Percentiles rank a stretch among this genome's conserved stretches.
These are phyloP conservation scores for Clusia tigrina DNA, from an alignment of 2,888 invertebrate species.

Conservation along the genomic window DNA sequence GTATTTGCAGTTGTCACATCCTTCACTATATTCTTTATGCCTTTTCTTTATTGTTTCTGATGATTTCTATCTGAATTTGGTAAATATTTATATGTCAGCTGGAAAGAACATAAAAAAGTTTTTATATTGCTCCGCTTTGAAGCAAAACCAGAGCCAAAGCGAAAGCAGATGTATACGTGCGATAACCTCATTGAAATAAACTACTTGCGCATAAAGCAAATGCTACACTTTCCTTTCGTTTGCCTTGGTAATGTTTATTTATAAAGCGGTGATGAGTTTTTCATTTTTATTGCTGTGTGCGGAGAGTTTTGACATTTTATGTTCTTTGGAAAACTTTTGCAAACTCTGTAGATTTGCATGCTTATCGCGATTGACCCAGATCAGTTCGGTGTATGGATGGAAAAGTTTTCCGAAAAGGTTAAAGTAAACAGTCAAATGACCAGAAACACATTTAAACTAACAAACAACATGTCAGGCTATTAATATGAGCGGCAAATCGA, in stretches of 20 bases:
- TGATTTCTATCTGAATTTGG: neutral
- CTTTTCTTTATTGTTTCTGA: neutral
- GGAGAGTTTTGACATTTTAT: neutral
- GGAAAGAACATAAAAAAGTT: neutral
- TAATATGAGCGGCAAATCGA: too few relatives aligned
- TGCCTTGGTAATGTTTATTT: slow-evolving; percentile 1
- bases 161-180: neutral
- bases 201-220: neutral
- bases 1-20: too few relatives aligned
- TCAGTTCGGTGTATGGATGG: too few relatives aligned
- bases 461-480: too few relatives aligned
- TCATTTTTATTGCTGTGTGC: neutral
- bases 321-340: neutral
- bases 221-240: neutral
- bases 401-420: too few relatives aligned
- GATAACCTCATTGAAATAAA: slow-evolving; percentile 2
- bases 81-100: slow-evolving; percentile 8
- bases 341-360: neutral
- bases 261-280: slow-evolving; percentile 1
- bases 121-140: neutral
- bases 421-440: too few relatives aligned
- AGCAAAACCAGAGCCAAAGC: neutral
- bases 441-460: too few relatives aligned
- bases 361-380: slow-evolving; percentile 8
- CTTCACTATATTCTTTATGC: too few relatives aligned